Conservation (phyloP, 1,140 invertebrate genomes). For the Limonius californicus region DNA sequence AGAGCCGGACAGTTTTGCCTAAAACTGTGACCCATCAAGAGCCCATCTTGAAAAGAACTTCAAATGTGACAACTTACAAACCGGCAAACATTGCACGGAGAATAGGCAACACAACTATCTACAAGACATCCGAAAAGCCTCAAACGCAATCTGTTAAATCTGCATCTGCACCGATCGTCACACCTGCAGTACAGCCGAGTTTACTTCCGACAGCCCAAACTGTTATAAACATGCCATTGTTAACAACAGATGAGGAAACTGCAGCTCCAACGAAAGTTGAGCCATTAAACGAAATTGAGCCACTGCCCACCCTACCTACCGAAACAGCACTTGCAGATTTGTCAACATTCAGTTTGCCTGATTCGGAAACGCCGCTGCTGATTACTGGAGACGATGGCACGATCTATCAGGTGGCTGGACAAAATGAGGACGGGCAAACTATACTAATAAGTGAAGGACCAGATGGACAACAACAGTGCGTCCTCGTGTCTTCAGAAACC, state of each 20-base stretch:
- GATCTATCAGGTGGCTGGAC: conserved; percentile 66
- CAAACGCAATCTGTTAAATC: not conserved
- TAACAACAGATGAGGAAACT: conserved; percentile 18
- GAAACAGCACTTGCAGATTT: conserved; percentile 23
- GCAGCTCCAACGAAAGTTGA: conserved; percentile 13
- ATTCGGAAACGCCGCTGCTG: conserved; percentile 55
- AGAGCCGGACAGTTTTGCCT: not conserved
- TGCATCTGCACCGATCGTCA: not conserved
- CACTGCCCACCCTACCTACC: conserved; percentile 14
- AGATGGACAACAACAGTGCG: conserved; percentile 65
- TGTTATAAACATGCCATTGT: conserved; percentile 21
- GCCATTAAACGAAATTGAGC: conserved; percentile 10
- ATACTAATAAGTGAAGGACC: conserved; percentile 61
- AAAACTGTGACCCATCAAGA: not conserved
- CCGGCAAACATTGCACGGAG: conserved; percentile 19
- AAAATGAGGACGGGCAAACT: conserved; percentile 72
- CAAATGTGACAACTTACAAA: conserved; percentile 12
- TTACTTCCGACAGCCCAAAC: not conserved
- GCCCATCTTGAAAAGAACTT: conserved; percentile 10
- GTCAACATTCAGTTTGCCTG: conserved; percentile 34
- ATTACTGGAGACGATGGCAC: conserved; percentile 66
- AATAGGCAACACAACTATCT: conserved; percentile 33
- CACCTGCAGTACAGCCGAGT: not conserved
- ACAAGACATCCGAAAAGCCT: conserved; percentile 15
- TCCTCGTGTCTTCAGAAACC: conserved; percentile 62